A percentile compares a stretch with the other conserved stretches of the same genome.
phyloP scores from a whole-genome alignment of 2,113 vertebrate species.

The Notarius quadriscutis region DNA sequence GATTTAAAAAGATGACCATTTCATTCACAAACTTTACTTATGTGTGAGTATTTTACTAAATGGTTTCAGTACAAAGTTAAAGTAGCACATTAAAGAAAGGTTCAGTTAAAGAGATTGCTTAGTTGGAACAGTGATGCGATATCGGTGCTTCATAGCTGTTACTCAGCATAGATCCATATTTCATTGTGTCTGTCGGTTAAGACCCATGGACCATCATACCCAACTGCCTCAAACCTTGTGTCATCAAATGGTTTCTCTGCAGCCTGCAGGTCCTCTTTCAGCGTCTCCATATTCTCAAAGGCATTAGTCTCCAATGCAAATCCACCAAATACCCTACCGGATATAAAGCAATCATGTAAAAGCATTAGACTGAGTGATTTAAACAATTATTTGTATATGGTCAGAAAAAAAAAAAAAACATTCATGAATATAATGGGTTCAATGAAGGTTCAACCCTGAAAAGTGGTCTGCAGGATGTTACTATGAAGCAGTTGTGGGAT shows the following conservation, averaged over 20 bases:
- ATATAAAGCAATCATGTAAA: background rate
- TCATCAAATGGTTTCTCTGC: slow-evolving; percentile 48
- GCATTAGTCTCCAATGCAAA: accelerated
- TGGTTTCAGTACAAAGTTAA: background rate
- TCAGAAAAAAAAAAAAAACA: too few species aligned
- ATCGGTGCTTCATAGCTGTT: background rate
- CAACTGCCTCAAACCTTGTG: slow-evolving; percentile 28
- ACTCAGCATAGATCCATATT: slow-evolving; percentile 57
- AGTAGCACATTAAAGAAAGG: too few species aligned
- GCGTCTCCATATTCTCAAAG: background rate
- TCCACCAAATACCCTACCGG: slow-evolving; percentile 49
- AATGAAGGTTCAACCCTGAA: background rate
- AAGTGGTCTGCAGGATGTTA: background rate
- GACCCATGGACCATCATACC: slow-evolving; percentile 53
- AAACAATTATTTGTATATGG: background rate
- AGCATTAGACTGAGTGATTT: background rate
- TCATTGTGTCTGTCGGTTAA: slow-evolving; percentile 63
- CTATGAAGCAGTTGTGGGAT: background rate
- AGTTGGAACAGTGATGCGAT: background rate
- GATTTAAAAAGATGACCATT: background rate
- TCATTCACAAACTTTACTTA: background rate
- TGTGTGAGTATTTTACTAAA: background rate
- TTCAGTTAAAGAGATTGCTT: background rate
- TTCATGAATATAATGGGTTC: too few species aligned
- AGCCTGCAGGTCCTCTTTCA: slow-evolving; percentile 28